Evolutionary conservation across 1,140 invertebrate genomes (phyloP), one percentile per base, ranked within the genome.

Genomic region (Orussus abietinus): DNA sequence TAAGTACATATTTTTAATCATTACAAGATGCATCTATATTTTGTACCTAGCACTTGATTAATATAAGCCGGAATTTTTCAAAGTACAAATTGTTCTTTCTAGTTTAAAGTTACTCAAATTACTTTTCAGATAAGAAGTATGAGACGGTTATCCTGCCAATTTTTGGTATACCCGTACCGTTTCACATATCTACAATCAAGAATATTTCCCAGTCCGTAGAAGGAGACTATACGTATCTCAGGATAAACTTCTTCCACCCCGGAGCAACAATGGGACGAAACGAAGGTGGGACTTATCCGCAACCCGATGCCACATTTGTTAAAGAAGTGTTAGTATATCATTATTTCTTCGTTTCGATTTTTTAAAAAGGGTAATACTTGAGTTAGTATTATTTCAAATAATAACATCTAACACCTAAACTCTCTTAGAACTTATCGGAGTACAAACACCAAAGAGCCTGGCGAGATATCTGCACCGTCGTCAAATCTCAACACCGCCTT

Each of bases 231-330:
- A 98, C 96, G 1, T 99, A 98, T 74, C 82, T 99, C 42, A 83
- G 97, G 64, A 91, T 99, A 53, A 99, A 99, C 71, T 99, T 99
- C 70, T 97, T 96, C 69, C 95, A 98, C 74, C 96, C 96, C 17
- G 96, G 96, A 6, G 89, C 92, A 7, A 90, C 92, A 3, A 88
- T 98, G 79, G 93, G 92, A 1, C 84, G 90, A 47, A 92, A 89
- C 57, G 93, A 96, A 64, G 88, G 89, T 10, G 85, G 85, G 11
- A 77, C 83, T 14, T 98, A 95, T 65, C 85, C 91, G 2, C 89
- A 96, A 59, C 91, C 93, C 0, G 92, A 98, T 71, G 91, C 93
- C 4, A 96, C 91, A 7, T 99, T 96, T 69, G 81, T 98, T 4
- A 99, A 99, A 78, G 96, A 99, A 85, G 86, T 98, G 87, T 92